Evolutionary conservation across 1,140 invertebrate species (phyloP), one percentile per base, ranked within the genome.

Genomic region (Protaetia brevitarsis): DNA sequence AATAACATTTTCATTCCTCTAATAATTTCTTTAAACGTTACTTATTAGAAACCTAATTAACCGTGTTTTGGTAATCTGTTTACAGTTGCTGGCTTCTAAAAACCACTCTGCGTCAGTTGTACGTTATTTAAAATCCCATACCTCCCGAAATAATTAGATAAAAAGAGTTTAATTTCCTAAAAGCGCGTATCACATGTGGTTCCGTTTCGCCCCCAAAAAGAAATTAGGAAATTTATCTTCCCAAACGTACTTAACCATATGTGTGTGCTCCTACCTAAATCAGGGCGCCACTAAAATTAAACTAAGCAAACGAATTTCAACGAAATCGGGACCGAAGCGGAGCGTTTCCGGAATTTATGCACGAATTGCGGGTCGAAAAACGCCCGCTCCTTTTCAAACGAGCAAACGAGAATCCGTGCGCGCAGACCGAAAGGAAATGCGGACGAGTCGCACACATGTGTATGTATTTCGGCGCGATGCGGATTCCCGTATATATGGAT

Each of bases 261-360:
- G 41, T 23, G 41, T 23, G 41, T 51, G 11, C 19, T 51, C 41
- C 0, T 51, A 51, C 16, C 41, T 51, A 51, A 51, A 51, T 51
- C 41, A 51, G 41, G 19, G 6, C 19, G 11, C 41, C 41, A 51
- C 41, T 51, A 51, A 23, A 51, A 51, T 51, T 51, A 51, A 51
- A 51, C 41, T 51, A 51, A 51, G 41, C 41, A 51, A 51, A 51
- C 41, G 19, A 51, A 51, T 51, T 51, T 51, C 21, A 51, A 51
- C 41, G 41, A 51, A 51, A 51, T 51, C 41, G 41, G 19, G 41
- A n/a, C n/a, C n/a, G 34, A 37, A 6, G 19, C 41, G 41, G 41
- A 51, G 6, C 11, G 19, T 51, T 51, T 51, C 41, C 41, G 41
- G 41, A 51, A 51, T 51, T 51, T 51, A 51, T 51, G 41, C 26